These are phyloP conservation scores for Ochotona princeps DNA, from an alignment of 2,113 vertebrate genomes.

Conservation along the genomic window DNA sequence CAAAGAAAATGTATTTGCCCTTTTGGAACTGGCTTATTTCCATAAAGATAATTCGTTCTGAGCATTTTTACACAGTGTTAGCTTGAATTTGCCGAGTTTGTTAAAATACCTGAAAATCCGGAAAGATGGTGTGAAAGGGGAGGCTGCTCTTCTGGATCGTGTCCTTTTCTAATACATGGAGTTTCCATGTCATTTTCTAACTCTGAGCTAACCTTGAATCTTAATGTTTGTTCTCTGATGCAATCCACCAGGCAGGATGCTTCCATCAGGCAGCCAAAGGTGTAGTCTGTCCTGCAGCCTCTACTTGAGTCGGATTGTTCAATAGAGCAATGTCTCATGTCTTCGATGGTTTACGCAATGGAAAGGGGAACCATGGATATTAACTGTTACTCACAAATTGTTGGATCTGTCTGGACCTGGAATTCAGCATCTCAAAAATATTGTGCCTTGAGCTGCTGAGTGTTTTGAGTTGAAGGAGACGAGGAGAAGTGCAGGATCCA, in stretches of 20 bases:
- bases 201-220: neutral
- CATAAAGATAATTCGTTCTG: no score
- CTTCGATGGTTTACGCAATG: neutral
- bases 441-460: neutral
- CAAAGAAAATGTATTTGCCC: no score
- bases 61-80: neutral
- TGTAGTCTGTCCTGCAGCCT: neutral
- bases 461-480: neutral
- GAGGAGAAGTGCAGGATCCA: neutral
- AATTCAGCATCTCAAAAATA: neutral
- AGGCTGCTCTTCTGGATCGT: neutral
- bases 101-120: slow-evolving; percentile 23
- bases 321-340: neutral
- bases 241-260: neutral
- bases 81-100: neutral
- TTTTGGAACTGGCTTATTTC: no score
- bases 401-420: neutral
- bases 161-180: neutral
- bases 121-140: neutral
- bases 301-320: slow-evolving; percentile 1
- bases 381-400: neutral
- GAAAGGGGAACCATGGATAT: neutral
- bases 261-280: neutral
- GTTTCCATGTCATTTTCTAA: slow-evolving; percentile 5
- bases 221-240: neutral